phyloP scores from a whole-genome alignment of 2,113 vertebrate genomes.

The Hepsetus odoe region DNA sequence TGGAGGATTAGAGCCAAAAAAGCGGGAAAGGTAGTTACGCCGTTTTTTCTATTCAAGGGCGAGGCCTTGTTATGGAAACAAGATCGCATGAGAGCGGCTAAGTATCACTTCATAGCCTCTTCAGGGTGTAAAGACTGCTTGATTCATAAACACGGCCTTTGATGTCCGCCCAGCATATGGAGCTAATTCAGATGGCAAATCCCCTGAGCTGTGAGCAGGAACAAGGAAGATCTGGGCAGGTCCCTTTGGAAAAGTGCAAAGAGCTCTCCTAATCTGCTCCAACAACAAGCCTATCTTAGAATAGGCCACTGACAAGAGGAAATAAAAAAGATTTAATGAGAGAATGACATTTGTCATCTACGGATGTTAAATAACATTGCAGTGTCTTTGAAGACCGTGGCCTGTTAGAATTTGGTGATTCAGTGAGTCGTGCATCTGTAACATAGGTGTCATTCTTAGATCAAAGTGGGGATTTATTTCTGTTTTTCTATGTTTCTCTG shows the following conservation, averaged over 20 bases:
- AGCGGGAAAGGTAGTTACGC: slow-evolving; percentile 5
- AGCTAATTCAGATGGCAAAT: slow-evolving; percentile 31
- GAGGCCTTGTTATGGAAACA: slow-evolving; percentile 42
- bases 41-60: slow-evolving; percentile 28
- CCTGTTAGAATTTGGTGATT: background rate
- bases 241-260: slow-evolving; percentile 10
- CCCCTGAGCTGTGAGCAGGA: slow-evolving; percentile 8
- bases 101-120: slow-evolving; percentile 39
- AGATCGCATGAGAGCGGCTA: slow-evolving; percentile 12
- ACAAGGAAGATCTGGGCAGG: background rate
- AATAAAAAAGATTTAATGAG: background rate
- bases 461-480: too few relatives aligned
- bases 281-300: slow-evolving; percentile 7
- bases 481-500: too few relatives aligned
- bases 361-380: background rate
- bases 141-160: slow-evolving; percentile 36
- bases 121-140: slow-evolving; percentile 28
- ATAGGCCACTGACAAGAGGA: background rate
- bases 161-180: slow-evolving; percentile 18
- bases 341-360: background rate
- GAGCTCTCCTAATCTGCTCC: slow-evolving; percentile 26
- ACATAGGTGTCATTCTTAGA: too few relatives aligned
- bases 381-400: background rate
- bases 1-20: slow-evolving; percentile 26
- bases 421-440: background rate